Conservation (phyloP, 2,888 invertebrate genomes). For the Hypsopygia costalis region DNA sequence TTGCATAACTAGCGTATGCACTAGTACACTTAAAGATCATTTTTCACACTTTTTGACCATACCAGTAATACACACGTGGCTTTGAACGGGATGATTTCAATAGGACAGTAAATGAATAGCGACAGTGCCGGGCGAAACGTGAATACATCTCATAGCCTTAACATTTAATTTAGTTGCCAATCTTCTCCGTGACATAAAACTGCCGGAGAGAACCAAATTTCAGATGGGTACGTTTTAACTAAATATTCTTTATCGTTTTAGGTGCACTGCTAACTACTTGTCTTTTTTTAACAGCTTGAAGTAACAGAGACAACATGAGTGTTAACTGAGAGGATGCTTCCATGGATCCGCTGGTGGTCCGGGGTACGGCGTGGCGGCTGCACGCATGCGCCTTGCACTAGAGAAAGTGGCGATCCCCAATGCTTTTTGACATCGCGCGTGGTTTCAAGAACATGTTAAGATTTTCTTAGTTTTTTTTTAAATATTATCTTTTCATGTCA, state of each 20-base stretch:
- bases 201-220: not conserved
- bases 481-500: too few relatives aligned
- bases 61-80: not conserved
- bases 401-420: not conserved
- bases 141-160: not conserved
- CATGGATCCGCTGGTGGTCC: too few relatives aligned
- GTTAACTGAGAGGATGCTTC: conserved; percentile 17
- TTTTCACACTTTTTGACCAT: conserved; percentile 1
- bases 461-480: too few relatives aligned
- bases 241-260: not conserved
- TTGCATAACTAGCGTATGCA: conserved; percentile 4
- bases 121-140: not conserved
- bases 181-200: not conserved
- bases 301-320: conserved; percentile 4
- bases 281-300: not conserved
- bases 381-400: conserved; percentile 47
- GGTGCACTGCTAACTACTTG: not conserved
- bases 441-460: too few relatives aligned
- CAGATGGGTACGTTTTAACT: not conserved
- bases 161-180: not conserved
- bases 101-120: too few relatives aligned
- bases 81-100: conserved; percentile 2
- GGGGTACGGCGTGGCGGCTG: conserved; percentile 42
- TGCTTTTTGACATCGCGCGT: not conserved
- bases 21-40: conserved; percentile 2